Evolutionary conservation across 2,888 invertebrate species (phyloP), one percentile per base, ranked within the genome.

Genomic region (Cylindroiulus punctatus): DNA sequence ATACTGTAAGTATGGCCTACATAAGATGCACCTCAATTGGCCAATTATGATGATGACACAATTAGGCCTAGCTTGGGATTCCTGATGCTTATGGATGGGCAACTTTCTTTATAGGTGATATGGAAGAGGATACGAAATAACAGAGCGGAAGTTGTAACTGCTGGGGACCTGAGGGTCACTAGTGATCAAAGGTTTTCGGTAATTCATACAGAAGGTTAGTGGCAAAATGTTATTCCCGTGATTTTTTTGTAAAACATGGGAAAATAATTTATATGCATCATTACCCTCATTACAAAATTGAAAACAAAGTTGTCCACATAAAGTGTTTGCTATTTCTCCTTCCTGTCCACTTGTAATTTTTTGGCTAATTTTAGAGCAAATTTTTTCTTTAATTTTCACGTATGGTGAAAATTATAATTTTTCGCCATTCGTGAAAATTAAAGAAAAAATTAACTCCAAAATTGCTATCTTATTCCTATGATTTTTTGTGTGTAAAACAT

Each of bases 151-250:
- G 88, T 89, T 84, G 91, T 96, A 85, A 95, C 96, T 7, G 96
- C 95, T 3, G 95, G 95, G 5, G 94, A 93, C 86, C 94, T 94
- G 85, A 92, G 95, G 88, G 95, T 96, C 76, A 95, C 95, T 0
- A 93, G 94, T 84, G 96, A 96, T 90, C 93, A 93, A 88, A 92
- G 96, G 88, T 93, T 95, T 85, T 92, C 93, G 85, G 93, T 96
- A 65, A 91, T 96, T 86, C 96, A 96, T 90, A 96, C 96, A 91
- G 94, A 94, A 89, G 93, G 95, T 95, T n/a, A 52, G 52, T 81
- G 17, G 5, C 17, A 81, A 0, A 8, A 14, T n/a, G 1, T 14
- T 36, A 36, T 7, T 81, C 81, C 26, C 81, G 14, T 81, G 26
- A 14, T 81, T 30, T 81, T 81, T 81, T 81, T 8, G 81, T 36